Evolutionary conservation across 2,888 invertebrate species (phyloP), one percentile per base, ranked within the genome.

Genomic region (Tetheella fluctuosa): DNA sequence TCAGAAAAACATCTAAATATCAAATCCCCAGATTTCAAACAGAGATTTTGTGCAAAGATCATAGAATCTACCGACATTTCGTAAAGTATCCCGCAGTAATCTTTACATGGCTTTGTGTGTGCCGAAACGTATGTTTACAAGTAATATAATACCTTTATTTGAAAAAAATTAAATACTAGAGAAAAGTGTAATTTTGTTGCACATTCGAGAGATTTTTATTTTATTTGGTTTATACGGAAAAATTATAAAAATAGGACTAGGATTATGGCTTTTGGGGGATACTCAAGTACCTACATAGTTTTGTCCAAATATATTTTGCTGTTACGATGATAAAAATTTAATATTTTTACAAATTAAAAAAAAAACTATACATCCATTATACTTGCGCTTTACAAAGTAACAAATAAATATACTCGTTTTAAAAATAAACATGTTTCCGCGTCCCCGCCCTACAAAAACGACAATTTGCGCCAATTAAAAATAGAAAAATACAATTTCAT

Each of bases 401-500:
- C 63, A 70, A 66, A 61, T 60, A 63, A 62, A 63, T 65, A 74
- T 73, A 76, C 76, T 70, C 64, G 63, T 73, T 73, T 75, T 73
- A 73, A 73, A 71, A 76, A 76, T 76, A 80, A 82, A 76, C 55
- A 80, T 75, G 69, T 77, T 75, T 74, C 76, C 67, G 56, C 64
- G 69, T 64, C 67, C 70, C 65, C 66, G 63, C 77, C 77, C 78
- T 64, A 69, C 68, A 71, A 71, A 72, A 77, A 74, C 73, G 73
- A 77, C 81, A 81, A 86, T 85, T 86, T 83, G 81, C 73, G 66
- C 80, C 89, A 91, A 91, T 91, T 90, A 91, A 89, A 89, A 89
- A 85, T 76, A 86, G 83, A 89, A 88, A 88, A 89, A 90, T 85
- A 87, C 85, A 86, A 88, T 89, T 89, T 78, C 62, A 80, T 80